Evolutionary conservation across 1,140 invertebrate genomes (phyloP).

Genomic region (Drosophila nikananu): DNA sequence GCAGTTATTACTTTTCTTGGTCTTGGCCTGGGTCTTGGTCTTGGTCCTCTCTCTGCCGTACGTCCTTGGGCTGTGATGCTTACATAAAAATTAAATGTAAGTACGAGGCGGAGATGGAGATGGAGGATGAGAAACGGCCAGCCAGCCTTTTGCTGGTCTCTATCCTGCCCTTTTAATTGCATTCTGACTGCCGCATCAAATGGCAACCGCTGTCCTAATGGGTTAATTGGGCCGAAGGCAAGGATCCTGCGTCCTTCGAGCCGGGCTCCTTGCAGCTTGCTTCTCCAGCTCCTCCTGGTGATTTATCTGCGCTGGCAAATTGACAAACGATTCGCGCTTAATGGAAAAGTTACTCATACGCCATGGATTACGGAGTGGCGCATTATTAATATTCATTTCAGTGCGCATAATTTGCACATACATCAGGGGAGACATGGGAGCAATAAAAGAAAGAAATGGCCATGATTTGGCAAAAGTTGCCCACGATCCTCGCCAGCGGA

Average conservation of each 20-base stretch:
- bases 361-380: slow-evolving; percentile 16
- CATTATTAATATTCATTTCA: slow-evolving; percentile 79
- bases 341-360: slow-evolving; percentile 68
- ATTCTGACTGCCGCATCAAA: slow-evolving; percentile 74
- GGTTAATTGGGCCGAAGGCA: slow-evolving; percentile 77
- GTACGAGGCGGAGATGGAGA: slow-evolving; percentile 11
- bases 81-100: slow-evolving; percentile 78
- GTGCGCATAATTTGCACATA: slow-evolving; percentile 51
- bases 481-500: slow-evolving; percentile 34
- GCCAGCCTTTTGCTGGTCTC: slow-evolving; percentile 8
- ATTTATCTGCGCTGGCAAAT: slow-evolving; percentile 66
- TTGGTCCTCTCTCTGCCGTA: slow-evolving; percentile 11
- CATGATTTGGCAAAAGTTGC: slow-evolving; percentile 68
- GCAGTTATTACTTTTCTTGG: slow-evolving; percentile 78
- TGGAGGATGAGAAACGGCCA: slow-evolving; percentile 10
- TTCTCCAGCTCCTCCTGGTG: slow-evolving; percentile 5
- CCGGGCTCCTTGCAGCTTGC: neutral
- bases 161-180: slow-evolving; percentile 67
- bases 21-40: slow-evolving; percentile 15
- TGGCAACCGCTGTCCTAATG: slow-evolving; percentile 64
- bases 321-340: slow-evolving; percentile 69
- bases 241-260: slow-evolving; percentile 29
- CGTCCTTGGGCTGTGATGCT: slow-evolving; percentile 64
- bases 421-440: slow-evolving; percentile 45
- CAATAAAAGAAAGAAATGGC: slow-evolving; percentile 58